Base-by-base conservation (phyloP, 2,888 invertebrate species). In the Ophonus ardosiacus region DNA sequence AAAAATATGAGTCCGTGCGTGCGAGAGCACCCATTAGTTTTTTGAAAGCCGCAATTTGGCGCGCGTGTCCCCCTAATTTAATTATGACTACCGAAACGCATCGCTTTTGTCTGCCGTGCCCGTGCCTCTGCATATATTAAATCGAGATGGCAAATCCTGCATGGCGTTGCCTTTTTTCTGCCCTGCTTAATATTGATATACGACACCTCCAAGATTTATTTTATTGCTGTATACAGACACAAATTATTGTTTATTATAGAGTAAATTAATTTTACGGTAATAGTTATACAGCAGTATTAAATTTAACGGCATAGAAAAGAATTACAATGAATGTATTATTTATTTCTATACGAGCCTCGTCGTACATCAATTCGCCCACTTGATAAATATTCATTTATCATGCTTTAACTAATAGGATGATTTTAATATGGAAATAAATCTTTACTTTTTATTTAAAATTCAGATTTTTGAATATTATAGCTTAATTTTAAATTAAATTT, bases 81-180 rank as follows among this genome's bases (percentile, higher is more conserved):
- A 87, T 87, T 87, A 87, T 87, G 87, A 86, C 86, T 87, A 87
- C 87, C 85, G 86, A 86, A 86, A 68, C 81, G 86, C 79, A 86
- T 86, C 86, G 59, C 86, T 86, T 87, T 87, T 87, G 87, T 87
- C 86, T 86, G 85, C 86, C 81, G 71, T 86, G 87, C 87, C 86
- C 88, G 87, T 88, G 88, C 85, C 87, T 85, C 83, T 85, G 88
- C 87, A 88, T 88, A 87, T 85, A 88, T 88, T 88, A 88, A 85
- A 24, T 86, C 83, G 81, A 71, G 74, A 17, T 21, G 24, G 21
- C 65, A 65, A 59, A 59, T 59, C 59, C 21, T n/a, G 63, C 21
- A 24, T 86, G 82, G 85, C 86, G 81, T 83, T 84, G 85, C 81
- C 81, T 61, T 71, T 81, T 63, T 79, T 81, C 71, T 68, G 71